Evolutionary conservation across 2,797 vertebrate genomes (phyloP), one percentile per base, ranked within the genome.

Genomic region (Glyptemys insculpta): DNA sequence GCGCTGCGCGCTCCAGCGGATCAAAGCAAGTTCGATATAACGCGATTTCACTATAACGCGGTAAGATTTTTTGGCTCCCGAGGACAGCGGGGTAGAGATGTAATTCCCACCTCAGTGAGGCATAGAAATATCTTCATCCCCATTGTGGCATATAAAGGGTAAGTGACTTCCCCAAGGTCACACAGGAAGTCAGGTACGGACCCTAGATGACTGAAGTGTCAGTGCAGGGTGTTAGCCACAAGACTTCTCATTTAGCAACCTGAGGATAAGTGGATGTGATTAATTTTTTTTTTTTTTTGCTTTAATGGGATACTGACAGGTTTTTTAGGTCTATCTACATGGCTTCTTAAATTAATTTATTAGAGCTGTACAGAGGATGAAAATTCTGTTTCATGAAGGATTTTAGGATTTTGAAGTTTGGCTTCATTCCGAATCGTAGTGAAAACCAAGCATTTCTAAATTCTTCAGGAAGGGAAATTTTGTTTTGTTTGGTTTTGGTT

Each of bases 51-150:
- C 44, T 44, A 44, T 44, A 44, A 44, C 6, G 44, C 44, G 8
- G 44, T 44, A 44, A 44, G 44, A 44, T 44, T 44, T 44, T 44
- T 44, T 44, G 44, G 44, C 44, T 44, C 44, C 44, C 8, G 44
- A 44, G 44, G 44, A 44, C 44, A 44, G 44, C 44, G 6, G 44
- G 44, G 6, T 44, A 44, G 44, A 44, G 44, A 44, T 44, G 44
- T 44, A 87, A 90, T 90, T 95, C n/a, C 49, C 47, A 76, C 53
- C 47, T 92, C 0, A 0, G 56, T 81, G 72, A 76, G 34, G 44
- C 50, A 79, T 41, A 79, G 81, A 90, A 95, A 10, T 92, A 52
- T 79, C 95, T 95, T 85, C 80, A 41, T 91, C 53, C 50, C 37
- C 82, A 6, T 49, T 87, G 8, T 84, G 57, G 54, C 27, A 6